Evolutionary conservation across 2,888 invertebrate genomes (phyloP), one percentile per base, ranked within the genome.

Genomic region (Apodemia hepburni): DNA sequence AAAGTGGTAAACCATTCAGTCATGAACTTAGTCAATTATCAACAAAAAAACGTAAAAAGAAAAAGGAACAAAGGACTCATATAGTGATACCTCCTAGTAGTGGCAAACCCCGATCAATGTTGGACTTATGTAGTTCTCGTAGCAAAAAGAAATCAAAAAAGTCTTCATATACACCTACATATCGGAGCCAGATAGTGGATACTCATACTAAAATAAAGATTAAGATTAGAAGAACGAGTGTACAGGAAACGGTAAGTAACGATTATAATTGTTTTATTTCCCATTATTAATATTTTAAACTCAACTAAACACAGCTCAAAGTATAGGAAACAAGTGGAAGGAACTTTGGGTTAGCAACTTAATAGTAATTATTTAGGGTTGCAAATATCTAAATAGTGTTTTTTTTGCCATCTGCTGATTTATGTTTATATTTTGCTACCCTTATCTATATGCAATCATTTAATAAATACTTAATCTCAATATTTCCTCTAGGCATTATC

Each of bases 181-280:
- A 93, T 82, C 92, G 90, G 71, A 93, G 93, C 78, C 93, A 93
- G 82, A 93, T 94, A 72, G 93, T 94, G 71, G 94, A 94, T 75
- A 93, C 93, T 68, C 85, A 84, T 76, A 94, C 94, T 73, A 92
- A 93, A 66, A 94, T 95, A 75, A 95, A 95, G 81, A 93, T 95
- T 75, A 93, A 94, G 75, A 95, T 95, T 73, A 93, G 93, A 79
- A 95, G 94, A 83, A 94, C 94, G 74, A 88, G 80, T 75, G 71
- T 79, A 70, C 84, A 84, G 77, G 83, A 87, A 76, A 78, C 77
- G 69, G 90, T 90, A 78, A 88, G 88, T 79, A 8, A 47, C 17
- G 17, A 42, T 12, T 42, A n/a, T 42, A 42, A 6, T n/a, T 4
- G 42, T n/a, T 15, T 15, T 9, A 42, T 42, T 42, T 15, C 15